A percentile compares a stretch with the other conserved stretches of the same genome.
Evolutionary conservation across 2,113 vertebrate genomes (phyloP).

Genomic region (Anas platyrhynchos): DNA sequence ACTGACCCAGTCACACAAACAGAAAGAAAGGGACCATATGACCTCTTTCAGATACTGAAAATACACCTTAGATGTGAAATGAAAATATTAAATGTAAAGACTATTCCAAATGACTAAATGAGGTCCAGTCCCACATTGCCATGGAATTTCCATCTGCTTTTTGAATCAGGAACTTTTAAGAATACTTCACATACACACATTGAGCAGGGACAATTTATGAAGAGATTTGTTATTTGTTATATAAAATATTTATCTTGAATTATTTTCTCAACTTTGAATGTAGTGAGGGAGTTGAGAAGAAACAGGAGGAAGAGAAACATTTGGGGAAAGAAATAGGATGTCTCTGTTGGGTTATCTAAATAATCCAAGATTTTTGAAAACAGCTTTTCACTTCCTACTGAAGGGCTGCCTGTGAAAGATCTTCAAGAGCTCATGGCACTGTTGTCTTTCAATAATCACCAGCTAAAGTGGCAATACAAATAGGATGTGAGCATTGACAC

Average conservation of each 20-base stretch:
- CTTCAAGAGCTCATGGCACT: background rate
- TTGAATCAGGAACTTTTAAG: background rate
- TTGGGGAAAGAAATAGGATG: background rate
- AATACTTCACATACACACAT: background rate
- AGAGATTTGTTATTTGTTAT: background rate
- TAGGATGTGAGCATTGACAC: background rate
- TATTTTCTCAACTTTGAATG: constrained; percentile 20
- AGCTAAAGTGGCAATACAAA: background rate
- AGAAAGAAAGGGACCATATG: background rate
- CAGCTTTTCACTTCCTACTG: background rate
- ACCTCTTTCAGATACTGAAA: constrained; percentile 1
- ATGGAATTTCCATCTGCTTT: background rate
- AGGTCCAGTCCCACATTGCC: background rate
- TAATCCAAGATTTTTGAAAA: background rate
- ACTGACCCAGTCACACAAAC: background rate
- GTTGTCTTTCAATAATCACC: background rate
- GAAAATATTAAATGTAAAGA: background rate
- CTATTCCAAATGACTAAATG: background rate
- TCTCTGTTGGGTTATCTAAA: background rate
- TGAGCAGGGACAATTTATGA: background rate
- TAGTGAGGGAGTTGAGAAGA: constrained; percentile 27
- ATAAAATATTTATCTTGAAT: constrained; percentile 16
- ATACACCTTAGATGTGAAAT: background rate
- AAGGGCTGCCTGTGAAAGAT: background rate
- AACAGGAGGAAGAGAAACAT: background rate